Evolutionary conservation across 2,888 invertebrate species (phyloP).

Genomic region (Napeogenes inachia): DNA sequence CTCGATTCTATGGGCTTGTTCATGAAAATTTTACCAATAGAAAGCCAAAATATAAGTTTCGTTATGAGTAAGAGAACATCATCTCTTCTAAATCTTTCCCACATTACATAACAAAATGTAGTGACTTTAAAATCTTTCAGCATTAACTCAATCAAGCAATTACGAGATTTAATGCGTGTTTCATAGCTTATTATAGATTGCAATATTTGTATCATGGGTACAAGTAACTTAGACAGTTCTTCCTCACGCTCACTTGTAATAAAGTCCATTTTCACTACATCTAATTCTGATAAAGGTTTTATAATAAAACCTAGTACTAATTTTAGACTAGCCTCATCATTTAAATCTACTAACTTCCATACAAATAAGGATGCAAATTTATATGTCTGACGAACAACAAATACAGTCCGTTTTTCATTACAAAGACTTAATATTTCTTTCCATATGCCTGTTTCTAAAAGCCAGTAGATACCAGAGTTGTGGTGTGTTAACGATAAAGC

Average conservation of each 20-base stretch:
- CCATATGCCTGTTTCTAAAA: conserved; percentile 81
- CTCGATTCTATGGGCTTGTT: conserved; percentile 49
- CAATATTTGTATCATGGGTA: conserved; percentile 77
- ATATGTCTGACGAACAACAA: conserved; percentile 82
- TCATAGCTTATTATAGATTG: conserved; percentile 73
- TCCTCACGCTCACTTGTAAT: conserved; percentile 70
- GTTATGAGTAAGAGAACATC: conserved; percentile 64
- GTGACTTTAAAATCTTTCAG: conserved; percentile 55
- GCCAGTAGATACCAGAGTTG: conserved; percentile 80
- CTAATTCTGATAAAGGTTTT: conserved; percentile 76
- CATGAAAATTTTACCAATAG: conserved; percentile 57
- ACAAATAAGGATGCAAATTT: conserved; percentile 79
- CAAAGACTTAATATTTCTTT: conserved; percentile 79
- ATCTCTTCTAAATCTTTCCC: conserved; percentile 62
- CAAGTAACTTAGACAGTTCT: conserved; percentile 70
- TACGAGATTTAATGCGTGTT: conserved; percentile 58
- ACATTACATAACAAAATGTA: conserved; percentile 53
- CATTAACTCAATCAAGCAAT: conserved; percentile 46
- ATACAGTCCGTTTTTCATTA: conserved; percentile 82
- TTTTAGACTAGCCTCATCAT: conserved; percentile 59
- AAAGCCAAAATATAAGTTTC: conserved; percentile 66
- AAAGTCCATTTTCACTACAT: conserved; percentile 69
- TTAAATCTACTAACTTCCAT: conserved; percentile 72
- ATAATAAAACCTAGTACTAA: conserved; percentile 74
- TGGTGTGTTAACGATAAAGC: conserved; percentile 79